A percentile compares a stretch with the other conserved stretches of the same genome.
Evolutionary conservation across 2,888 invertebrate species (phyloP).

Genomic region (Caenorhabditis sulstoni): DNA sequence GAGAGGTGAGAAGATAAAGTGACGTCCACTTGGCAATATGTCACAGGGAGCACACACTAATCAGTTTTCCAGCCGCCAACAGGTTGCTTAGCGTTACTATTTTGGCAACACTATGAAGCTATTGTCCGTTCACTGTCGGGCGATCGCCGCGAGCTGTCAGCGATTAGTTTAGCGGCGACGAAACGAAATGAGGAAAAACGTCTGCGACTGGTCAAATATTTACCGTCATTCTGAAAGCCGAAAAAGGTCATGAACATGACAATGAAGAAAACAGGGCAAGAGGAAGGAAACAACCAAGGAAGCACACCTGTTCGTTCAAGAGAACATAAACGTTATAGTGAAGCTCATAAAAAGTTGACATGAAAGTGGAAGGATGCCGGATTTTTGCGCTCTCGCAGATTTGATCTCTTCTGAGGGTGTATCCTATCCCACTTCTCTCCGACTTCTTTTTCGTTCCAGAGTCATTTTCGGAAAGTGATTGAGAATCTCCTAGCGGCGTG

Average conservation of each 20-base stretch:
- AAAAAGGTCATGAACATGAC: slow-evolving; percentile 44
- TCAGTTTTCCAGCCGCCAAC: too few relatives aligned
- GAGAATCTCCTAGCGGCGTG: neutral
- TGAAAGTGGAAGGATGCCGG: neutral
- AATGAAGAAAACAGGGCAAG: slow-evolving; percentile 7
- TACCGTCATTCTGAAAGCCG: slow-evolving; percentile 26
- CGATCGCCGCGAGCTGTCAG: slow-evolving; percentile 36
- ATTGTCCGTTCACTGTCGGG: slow-evolving; percentile 34
- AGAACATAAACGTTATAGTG: slow-evolving; percentile 5
- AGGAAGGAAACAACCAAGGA: slow-evolving; percentile 9
- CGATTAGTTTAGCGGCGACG: slow-evolving; percentile 38
- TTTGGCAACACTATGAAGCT: slow-evolving; percentile 22
- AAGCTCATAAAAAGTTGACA: slow-evolving; percentile 39
- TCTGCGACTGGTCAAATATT: slow-evolving; percentile 58
- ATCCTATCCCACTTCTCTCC: slow-evolving; percentile 4
- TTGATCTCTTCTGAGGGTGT: slow-evolving; percentile 15
- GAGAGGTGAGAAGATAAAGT: slow-evolving; percentile 52
- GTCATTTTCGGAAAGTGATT: neutral
- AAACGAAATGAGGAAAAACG: slow-evolving; percentile 43
- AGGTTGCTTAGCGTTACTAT: slow-evolving; percentile 9
- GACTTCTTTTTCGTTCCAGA: slow-evolving; percentile 1
- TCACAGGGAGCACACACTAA: slow-evolving; percentile 26
- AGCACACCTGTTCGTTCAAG: slow-evolving; percentile 36
- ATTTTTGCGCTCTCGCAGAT: slow-evolving; percentile 10
- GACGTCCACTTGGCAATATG: slow-evolving; percentile 41